Evolutionary conservation across 2,888 invertebrate species (phyloP), one percentile per base, ranked within the genome.

Genomic region (Rotaria sp.): DNA sequence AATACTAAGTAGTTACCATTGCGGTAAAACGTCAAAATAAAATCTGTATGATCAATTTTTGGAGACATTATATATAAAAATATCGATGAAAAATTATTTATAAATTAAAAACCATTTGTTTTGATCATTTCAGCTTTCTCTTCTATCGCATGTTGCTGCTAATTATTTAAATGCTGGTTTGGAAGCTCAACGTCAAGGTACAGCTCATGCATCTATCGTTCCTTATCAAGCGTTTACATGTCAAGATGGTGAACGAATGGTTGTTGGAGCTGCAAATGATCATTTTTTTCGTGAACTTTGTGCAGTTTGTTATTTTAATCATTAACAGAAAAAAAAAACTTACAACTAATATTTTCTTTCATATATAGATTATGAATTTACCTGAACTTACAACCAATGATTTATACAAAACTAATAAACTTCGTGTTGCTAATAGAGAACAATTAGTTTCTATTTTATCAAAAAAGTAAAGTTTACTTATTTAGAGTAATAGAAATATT

Each of bases 181-280:
- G 45, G 95, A 95, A 89, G 94, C 94, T 0, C 92, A 93, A 87
- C 93, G 95, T 85, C 94, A 94, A 94, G 97, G 97, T n/a, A 96
- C 96, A 0, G 95, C 95, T 0, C 97, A 98, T 90, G 95, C 94
- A 87, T 96, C 95, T 90, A 94, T 98, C 87, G 97, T 97, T 0
- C 97, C 97, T 0, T 97, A 98, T 90, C 94, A 97, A 92, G 97
- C 97, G 89, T 93, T 93, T 89, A 95, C 96, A 0, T 93, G 93
- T 89, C 94, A 96, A 90, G 95, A 95, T 0, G 89, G 89, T 26
- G 87, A 88, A 21, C 94, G 94, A 89, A 93, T 96, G 86, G 95
- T 97, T 0, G 92, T 97, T 8, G 96, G 96, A 0, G 93, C 95
- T 4, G 96, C 96, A 2, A 96, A 95, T 84, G 94, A 97, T 87